Base-by-base conservation (phyloP, 2,888 invertebrate genomes). In the Diaprepes abbreviatus region DNA sequence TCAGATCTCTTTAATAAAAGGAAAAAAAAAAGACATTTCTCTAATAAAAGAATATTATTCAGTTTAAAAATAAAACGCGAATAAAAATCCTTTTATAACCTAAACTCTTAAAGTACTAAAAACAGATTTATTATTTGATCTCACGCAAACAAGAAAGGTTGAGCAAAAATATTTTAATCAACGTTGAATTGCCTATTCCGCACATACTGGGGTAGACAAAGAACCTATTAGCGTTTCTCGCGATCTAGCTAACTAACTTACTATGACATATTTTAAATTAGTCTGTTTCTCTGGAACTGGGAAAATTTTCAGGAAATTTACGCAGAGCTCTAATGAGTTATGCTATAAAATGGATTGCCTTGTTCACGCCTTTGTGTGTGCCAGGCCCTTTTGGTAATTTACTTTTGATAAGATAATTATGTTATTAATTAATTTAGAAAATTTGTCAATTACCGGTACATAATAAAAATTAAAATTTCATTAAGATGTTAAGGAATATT, bases 331-430 rank as follows among this genome's bases (percentile, higher is more conserved):
- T 45, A 45, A 45, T 45, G 45, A 45, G 24, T 12, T 45, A 24
- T 45, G 24, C 10, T 45, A 45, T 24, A 43, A 28, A 57, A 40
- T 24, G 24, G 40, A 28, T 40, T 58, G 40, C 19, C 40, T 57
- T 12, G 36, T 36, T 55, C 21, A 19, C 36, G 19, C 36, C 21
- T 24, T 58, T 58, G 40, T 40, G n/a, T 40, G 16, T 14, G 40
- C 28, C 9, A 14, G 10, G 24, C 24, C n/a, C 38, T 38, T 35
- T 38, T 38, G 38, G 9, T 38, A 57, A 57, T 57, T 57, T 57
- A 57, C 57, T 57, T 38, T 19, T 57, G 38, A 57, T 57, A 38
- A 24, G 9, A 38, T 57, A 24, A 55, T 55, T 55, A 55, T n/a
- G n/a, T n/a, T n/a, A n/a, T n/a, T n/a, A n/a, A n/a, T n/a, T n/a